phyloP scores from a whole-genome alignment of 2,797 vertebrate species.

The Bradypodion ventrale region DNA sequence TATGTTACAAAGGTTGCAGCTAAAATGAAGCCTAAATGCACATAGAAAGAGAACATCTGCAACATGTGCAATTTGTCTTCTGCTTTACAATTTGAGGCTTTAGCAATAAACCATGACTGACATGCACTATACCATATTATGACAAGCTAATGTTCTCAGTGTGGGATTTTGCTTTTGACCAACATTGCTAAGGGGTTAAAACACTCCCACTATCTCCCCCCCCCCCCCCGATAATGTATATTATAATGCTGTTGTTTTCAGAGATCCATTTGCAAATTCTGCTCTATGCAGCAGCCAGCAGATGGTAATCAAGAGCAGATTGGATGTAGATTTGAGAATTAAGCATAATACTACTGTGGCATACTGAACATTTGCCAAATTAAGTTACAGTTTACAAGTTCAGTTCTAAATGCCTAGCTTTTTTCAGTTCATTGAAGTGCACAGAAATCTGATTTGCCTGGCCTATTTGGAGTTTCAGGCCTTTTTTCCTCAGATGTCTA shows the following conservation, averaged over 20 bases:
- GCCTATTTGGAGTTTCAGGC: slow-evolving; percentile 26
- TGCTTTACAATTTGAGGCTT: not conserved
- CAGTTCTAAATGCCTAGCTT: slow-evolving; percentile 39
- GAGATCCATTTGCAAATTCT: slow-evolving; percentile 60
- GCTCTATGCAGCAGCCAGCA: slow-evolving; percentile 71
- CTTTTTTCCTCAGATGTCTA: slow-evolving; percentile 22
- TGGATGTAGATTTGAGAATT: slow-evolving; percentile 36
- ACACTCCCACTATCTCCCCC: not conserved
- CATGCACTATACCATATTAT: not conserved
- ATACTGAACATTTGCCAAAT: slow-evolving; percentile 33
- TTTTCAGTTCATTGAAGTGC: slow-evolving; percentile 25
- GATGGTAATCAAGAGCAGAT: slow-evolving; percentile 79
- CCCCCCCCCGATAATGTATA: not conserved
- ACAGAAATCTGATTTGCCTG: slow-evolving; percentile 31
- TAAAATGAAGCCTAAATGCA: not conserved
- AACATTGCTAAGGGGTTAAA: not conserved
- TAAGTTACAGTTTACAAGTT: slow-evolving; percentile 25
- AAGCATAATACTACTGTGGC: slow-evolving; percentile 20
- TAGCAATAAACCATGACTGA: not conserved
- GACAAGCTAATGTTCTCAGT: not conserved
- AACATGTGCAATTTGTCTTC: not conserved
- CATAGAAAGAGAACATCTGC: not conserved
- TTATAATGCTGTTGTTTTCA: slow-evolving; percentile 29
- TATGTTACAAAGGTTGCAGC: not conserved
- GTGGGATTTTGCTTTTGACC: not conserved